A percentile compares a stretch with the other conserved stretches of the same genome.
Conservation (phyloP, 2,797 vertebrate genomes). For the Hypotaenidia okinawae region DNA sequence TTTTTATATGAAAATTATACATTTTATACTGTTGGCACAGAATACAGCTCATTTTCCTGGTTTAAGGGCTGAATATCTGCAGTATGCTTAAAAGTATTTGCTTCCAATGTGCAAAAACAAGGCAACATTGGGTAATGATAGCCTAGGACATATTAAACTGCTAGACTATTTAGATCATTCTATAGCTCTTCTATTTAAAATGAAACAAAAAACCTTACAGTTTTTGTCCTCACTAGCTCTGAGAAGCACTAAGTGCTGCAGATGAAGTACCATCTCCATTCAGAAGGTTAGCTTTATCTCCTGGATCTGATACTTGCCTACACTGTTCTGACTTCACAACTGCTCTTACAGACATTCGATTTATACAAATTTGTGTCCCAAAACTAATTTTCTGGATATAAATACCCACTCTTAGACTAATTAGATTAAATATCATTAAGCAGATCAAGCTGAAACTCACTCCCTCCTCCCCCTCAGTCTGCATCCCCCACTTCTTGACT, state of each 20-base stretch:
- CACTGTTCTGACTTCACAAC: neutral
- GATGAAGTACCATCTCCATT: neutral
- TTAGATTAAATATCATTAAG: neutral
- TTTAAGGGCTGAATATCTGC: slow-evolving; percentile 33
- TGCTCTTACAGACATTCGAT: neutral
- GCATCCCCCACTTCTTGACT: neutral
- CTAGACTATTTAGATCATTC: neutral
- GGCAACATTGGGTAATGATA: neutral
- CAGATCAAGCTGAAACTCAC: neutral
- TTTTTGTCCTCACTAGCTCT: neutral
- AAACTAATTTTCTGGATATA: neutral
- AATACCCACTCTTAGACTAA: neutral
- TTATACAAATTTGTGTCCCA: neutral
- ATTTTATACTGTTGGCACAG: slow-evolving; percentile 45
- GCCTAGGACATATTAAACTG: neutral
- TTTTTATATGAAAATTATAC: slow-evolving; percentile 74
- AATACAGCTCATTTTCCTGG: slow-evolving; percentile 37
- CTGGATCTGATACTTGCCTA: neutral
- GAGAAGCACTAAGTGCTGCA: neutral
- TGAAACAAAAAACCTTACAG: fast-evolving
- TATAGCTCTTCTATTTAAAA: neutral
- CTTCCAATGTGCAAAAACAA: neutral
- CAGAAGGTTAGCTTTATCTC: neutral
- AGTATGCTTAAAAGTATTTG: slow-evolving; percentile 4
- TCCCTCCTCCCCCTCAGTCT: neutral